These are phyloP conservation scores for Nannobrachium achirus DNA, from an alignment of 2,113 vertebrate species.

Conservation along the genomic window DNA sequence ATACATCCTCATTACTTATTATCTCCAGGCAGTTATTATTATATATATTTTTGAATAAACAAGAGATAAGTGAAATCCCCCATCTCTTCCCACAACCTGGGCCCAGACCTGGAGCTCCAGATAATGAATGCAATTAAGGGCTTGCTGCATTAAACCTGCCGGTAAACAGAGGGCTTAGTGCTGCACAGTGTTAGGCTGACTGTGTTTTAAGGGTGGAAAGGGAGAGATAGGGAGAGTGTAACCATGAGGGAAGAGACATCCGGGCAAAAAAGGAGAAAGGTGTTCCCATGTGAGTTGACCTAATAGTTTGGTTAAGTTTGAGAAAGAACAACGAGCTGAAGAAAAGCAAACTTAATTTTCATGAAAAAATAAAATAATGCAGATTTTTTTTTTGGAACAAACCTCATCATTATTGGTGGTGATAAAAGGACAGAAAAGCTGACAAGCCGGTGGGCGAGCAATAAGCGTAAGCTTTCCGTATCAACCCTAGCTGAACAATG, in stretches of 20 bases:
- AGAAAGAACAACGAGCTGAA: background rate
- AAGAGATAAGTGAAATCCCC: slow-evolving; percentile 78
- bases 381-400: background rate
- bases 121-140: slow-evolving; percentile 83
- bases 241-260: slow-evolving; percentile 35
- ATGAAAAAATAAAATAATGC: background rate
- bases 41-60: slow-evolving; percentile 78
- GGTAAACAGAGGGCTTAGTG: slow-evolving; percentile 74
- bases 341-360: slow-evolving; percentile 2
- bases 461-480: too few relatives aligned
- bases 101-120: slow-evolving; percentile 75
- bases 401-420: background rate
- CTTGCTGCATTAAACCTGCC: slow-evolving; percentile 70
- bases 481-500: too few relatives aligned
- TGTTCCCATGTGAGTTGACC: slow-evolving; percentile 15
- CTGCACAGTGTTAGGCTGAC: slow-evolving; percentile 55
- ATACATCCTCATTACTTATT: slow-evolving; percentile 77
- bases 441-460: too few relatives aligned
- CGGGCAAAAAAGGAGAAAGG: slow-evolving; percentile 35
- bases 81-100: slow-evolving; percentile 71
- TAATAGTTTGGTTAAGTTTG: slow-evolving; percentile 21
- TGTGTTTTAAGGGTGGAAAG: slow-evolving; percentile 58
- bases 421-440: too few relatives aligned
- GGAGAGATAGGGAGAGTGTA: slow-evolving; percentile 39
- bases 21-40: slow-evolving; percentile 74